Base-by-base conservation (phyloP, 2,888 invertebrate species). In the Netelia inedita region DNA sequence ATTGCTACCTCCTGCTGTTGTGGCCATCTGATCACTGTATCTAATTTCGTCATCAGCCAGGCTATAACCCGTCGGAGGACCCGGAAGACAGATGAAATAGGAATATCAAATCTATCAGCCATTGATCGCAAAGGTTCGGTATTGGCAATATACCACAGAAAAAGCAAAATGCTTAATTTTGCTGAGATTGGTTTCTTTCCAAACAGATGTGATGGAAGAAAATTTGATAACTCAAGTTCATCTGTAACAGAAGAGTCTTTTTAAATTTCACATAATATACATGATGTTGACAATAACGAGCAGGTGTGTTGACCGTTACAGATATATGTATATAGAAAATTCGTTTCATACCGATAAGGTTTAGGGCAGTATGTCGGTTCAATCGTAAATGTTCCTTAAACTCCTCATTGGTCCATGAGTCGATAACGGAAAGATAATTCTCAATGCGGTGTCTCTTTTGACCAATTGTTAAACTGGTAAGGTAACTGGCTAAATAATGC, bases 91-190 rank as follows among this genome's bases (percentile, higher is more conserved):
- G 82, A 83, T 73, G 87, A 87, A 68, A 79, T 65, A 0, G 87
- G 76, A 21, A 88, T 57, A 57, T 85, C 79, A 41, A 86, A 88
- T 14, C 78, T 59, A 66, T 87, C 74, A 14, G 83, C 35, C 11
- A 87, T 65, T 43, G 85, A 82, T 46, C 86, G 55, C 23, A 84
- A 74, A 11, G 86, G 75, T 78, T 88, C 83, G 10, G 82, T 86
- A 66, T 88, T 88, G 1, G 76, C 72, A 16, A 87, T 23, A 65
- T 59, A 87, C 87, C 86, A 87, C 10, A 86, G 6, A 73, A 83
- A 86, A 9, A 86, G 9, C 9, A 83, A 63, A 66, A 85, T 63
- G 23, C 79, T 76, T 21, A 74, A 23, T 72, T 79, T 69, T 14
- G 80, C 50, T 59, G 59, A 16, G 21, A 43, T 66, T 16, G 21